Percentiles rank a stretch among this genome's conserved stretches.
Evolutionary conservation across 1,140 invertebrate genomes (phyloP).

Genomic region (Drosophila ananassae): DNA sequence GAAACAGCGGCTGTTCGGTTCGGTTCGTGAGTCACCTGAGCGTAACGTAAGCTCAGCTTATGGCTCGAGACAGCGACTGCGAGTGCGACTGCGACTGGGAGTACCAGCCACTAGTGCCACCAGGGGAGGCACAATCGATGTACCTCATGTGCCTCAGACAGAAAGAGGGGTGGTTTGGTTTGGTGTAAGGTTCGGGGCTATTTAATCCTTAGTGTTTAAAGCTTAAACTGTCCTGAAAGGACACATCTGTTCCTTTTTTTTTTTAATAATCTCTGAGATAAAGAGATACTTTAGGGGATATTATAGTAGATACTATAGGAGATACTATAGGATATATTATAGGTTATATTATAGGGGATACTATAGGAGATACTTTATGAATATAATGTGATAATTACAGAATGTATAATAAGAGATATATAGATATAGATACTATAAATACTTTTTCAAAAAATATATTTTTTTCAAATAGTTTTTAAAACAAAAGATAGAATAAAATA

Average conservation of each 20-base stretch:
- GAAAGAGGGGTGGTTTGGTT: conserved; percentile 10
- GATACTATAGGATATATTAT: too few relatives aligned
- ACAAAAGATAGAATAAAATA: too few relatives aligned
- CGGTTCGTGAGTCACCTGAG: conserved; percentile 79
- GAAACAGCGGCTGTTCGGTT: conserved; percentile 31
- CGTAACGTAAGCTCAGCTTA: conserved; percentile 82
- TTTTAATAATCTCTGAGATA: neutral
- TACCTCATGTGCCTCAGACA: conserved; percentile 3
- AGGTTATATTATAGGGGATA: too few relatives aligned
- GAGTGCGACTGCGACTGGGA: conserved; percentile 13
- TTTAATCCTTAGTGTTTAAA: neutral
- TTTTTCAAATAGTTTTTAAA: too few relatives aligned
- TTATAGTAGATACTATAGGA: too few relatives aligned
- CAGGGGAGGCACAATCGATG: conserved; percentile 38
- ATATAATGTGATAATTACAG: too few relatives aligned
- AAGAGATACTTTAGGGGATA: neutral
- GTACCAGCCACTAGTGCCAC: neutral
- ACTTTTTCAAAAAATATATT: too few relatives aligned
- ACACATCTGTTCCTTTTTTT: neutral
- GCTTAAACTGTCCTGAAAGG: neutral
- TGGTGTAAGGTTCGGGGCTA: neutral
- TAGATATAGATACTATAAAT: too few relatives aligned
- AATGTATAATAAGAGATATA: too few relatives aligned
- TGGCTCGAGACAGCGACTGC: conserved; percentile 53
- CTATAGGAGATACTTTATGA: too few relatives aligned